Conservation (phyloP, 1,140 invertebrate species). For the Scaptomyza montana region DNA sequence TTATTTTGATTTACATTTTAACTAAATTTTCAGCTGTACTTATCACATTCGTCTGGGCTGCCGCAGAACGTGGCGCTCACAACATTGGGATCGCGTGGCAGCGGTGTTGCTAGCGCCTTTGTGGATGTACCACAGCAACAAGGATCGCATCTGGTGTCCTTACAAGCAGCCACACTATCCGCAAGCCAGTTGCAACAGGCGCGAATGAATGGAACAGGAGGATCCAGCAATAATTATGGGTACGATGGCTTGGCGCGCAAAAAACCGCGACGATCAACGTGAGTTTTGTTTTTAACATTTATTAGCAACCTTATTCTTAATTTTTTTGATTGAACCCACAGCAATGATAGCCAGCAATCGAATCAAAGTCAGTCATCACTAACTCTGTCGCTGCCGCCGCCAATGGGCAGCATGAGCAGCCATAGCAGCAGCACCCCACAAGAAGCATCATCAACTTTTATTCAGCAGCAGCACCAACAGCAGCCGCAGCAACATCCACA, state of each 20-base stretch:
- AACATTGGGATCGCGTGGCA: constrained; percentile 54
- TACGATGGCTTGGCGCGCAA: constrained; percentile 84
- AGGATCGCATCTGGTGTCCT: constrained; percentile 29
- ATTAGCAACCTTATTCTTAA: background rate
- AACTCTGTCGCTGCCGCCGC: constrained; percentile 65
- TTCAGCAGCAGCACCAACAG: constrained; percentile 39
- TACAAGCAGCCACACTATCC: constrained; percentile 19
- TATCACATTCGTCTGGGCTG: constrained; percentile 53
- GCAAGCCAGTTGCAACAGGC: constrained; percentile 45
- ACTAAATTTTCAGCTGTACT: constrained; percentile 55
- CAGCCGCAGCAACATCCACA: constrained; percentile 37
- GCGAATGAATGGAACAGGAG: constrained; percentile 65
- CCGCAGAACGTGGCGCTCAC: constrained; percentile 40
- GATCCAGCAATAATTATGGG: constrained; percentile 28
- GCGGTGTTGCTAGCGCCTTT: constrained; percentile 44
- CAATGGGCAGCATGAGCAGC: constrained; percentile 29
- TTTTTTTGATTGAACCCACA: constrained; percentile 6
- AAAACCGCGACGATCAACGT: constrained; percentile 84
- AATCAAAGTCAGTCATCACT: constrained; percentile 74
- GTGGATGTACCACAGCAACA: constrained; percentile 61
- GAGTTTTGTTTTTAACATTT: constrained; percentile 3
- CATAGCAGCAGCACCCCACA: constrained; percentile 27
- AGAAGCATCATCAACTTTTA: constrained; percentile 17
- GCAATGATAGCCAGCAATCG: constrained; percentile 80
- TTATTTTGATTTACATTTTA: too few species aligned